These are phyloP conservation scores for Brachionus sp. DNA, from an alignment of 1,140 invertebrate species.

Conservation along the genomic window DNA sequence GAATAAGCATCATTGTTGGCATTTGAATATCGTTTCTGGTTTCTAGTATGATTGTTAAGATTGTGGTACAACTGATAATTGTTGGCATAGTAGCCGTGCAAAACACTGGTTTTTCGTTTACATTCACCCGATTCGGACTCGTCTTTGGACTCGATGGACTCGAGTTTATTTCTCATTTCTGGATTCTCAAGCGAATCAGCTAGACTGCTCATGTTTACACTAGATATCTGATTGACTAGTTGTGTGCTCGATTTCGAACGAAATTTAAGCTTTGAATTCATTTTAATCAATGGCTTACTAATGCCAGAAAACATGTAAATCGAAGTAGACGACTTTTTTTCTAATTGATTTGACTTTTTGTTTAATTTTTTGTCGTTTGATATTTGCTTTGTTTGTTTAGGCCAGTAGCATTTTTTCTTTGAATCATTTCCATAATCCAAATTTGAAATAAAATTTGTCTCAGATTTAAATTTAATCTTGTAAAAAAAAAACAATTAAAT, in stretches of 20 bases:
- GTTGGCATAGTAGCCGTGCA: conserved; percentile 2
- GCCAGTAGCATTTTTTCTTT: background rate
- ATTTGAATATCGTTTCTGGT: background rate
- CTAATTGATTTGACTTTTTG: conserved; percentile 6
- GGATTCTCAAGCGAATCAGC: background rate
- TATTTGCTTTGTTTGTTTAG: background rate
- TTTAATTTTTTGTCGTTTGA: background rate
- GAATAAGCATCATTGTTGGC: background rate
- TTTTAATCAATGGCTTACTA: background rate
- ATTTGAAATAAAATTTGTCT: conserved; percentile 22
- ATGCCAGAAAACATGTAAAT: conserved; percentile 3
- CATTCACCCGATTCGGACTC: background rate
- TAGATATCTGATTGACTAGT: background rate
- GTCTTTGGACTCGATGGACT: background rate
- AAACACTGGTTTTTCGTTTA: background rate
- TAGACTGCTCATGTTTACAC: background rate
- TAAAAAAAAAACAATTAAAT: background rate
- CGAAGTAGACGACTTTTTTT: background rate
- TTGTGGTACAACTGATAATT: conserved; percentile 19
- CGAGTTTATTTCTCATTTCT: background rate
- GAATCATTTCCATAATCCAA: background rate
- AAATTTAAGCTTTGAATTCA: conserved; percentile 28
- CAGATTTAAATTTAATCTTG: conserved; percentile 19
- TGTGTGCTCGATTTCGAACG: conserved; percentile 18
- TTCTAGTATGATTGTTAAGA: background rate